Conservation (phyloP, 2,888 invertebrate genomes). For the Lapara coniferarum region DNA sequence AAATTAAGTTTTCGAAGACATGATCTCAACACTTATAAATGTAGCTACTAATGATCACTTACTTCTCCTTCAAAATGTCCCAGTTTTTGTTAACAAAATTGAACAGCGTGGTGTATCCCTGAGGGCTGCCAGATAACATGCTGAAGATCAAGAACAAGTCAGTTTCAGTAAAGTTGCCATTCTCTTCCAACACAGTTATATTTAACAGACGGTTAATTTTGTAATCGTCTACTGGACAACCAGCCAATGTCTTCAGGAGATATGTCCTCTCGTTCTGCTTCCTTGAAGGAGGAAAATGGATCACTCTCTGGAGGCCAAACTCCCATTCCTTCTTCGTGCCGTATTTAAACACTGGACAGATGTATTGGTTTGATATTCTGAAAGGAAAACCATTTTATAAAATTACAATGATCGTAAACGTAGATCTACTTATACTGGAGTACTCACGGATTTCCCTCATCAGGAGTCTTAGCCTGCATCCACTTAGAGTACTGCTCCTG, state of each 20-base stretch:
- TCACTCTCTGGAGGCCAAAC: conserved; percentile 90
- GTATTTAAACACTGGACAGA: conserved; percentile 93
- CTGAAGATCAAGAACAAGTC: conserved; percentile 90
- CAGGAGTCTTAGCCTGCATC: conserved; percentile 89
- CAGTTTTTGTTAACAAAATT: conserved; percentile 89
- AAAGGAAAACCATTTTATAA: background rate
- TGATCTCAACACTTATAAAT: too few relatives aligned
- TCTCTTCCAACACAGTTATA: conserved; percentile 87
- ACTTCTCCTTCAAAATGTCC: conserved; percentile 87
- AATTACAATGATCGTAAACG: too few relatives aligned
- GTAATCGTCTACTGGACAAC: conserved; percentile 88
- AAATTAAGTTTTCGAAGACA: too few relatives aligned
- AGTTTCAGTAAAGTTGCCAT: conserved; percentile 89
- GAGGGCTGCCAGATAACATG: conserved; percentile 88
- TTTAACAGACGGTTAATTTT: conserved; percentile 87
- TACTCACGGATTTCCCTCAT: conserved; percentile 91
- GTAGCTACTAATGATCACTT: conserved; percentile 45
- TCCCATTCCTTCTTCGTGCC: conserved; percentile 92
- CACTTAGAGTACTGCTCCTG: conserved; percentile 88
- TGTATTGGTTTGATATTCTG: conserved; percentile 89
- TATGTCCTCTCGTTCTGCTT: conserved; percentile 90
- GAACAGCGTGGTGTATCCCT: conserved; percentile 88
- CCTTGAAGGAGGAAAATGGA: conserved; percentile 88
- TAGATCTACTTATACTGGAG: background rate
- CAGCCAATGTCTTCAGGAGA: conserved; percentile 89